Conservation (phyloP, 2,888 invertebrate genomes). For the Limnephilus lunatus region DNA sequence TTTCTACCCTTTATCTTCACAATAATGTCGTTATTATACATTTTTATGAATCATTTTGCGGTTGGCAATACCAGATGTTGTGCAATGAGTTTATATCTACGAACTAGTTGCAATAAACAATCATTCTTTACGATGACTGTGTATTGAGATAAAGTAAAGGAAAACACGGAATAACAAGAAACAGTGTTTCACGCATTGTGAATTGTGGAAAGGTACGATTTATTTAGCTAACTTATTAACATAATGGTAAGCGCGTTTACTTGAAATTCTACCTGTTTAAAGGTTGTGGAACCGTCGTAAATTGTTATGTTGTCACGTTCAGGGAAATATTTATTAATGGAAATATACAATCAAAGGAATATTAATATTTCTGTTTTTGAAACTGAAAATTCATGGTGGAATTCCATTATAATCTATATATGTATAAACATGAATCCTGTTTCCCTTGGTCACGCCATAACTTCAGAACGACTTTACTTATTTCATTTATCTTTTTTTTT, state of each 20-base stretch:
- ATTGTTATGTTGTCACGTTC: neutral
- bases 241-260: neutral
- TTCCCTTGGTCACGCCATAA: no score
- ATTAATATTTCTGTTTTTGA: no score
- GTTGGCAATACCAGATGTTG: neutral
- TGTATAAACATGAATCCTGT: no score
- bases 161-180: neutral
- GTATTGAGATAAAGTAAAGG: neutral
- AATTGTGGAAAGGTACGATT: neutral
- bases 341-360: neutral
- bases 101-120: neutral
- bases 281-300: neutral
- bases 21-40: neutral
- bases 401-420: no score
- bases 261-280: neutral
- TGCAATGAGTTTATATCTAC: neutral
- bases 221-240: neutral
- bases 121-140: neutral
- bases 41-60: neutral
- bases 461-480: no score
- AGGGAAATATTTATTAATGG: neutral
- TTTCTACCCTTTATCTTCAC: neutral
- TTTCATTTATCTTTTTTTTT: no score
- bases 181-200: neutral
- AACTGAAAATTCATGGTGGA: no score